Conservation (phyloP, 2,113 vertebrate genomes). For the Pelodiscus sinensis region DNA sequence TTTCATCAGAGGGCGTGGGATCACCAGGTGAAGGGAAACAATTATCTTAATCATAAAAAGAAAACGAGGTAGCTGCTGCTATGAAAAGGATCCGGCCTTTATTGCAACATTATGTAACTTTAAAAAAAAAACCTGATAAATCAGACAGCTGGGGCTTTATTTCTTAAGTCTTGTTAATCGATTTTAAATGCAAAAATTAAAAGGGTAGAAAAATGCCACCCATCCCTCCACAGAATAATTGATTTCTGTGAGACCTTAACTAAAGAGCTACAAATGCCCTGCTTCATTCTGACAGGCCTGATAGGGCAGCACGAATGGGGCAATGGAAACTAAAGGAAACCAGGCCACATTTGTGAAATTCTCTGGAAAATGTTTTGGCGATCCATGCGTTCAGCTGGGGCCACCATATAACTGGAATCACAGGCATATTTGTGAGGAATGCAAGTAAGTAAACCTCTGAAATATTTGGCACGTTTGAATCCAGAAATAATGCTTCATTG, state of each 20-base stretch:
- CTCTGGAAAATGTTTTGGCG: slow-evolving; percentile 8
- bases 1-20: background rate
- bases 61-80: background rate
- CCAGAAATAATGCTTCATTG: background rate
- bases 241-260: slow-evolving; percentile 48
- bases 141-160: slow-evolving; percentile 60
- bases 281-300: slow-evolving; percentile 31
- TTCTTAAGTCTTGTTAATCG: slow-evolving; percentile 67
- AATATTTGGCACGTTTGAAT: slow-evolving; percentile 4
- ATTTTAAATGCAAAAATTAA: slow-evolving; percentile 68
- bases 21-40: slow-evolving; percentile 55
- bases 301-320: background rate
- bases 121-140: slow-evolving; percentile 29
- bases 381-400: background rate
- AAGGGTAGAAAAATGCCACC: slow-evolving; percentile 32
- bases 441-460: background rate
- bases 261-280: background rate
- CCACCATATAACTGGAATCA: slow-evolving; percentile 19
- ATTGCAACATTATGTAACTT: slow-evolving; percentile 23
- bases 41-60: slow-evolving; percentile 1
- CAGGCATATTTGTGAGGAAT: slow-evolving; percentile 38
- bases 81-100: background rate
- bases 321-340: background rate
- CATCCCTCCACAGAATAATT: slow-evolving; percentile 57
- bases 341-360: background rate